Base-by-base conservation (phyloP, 23 tunicate species). In the Halocynthia roretzi region DNA sequence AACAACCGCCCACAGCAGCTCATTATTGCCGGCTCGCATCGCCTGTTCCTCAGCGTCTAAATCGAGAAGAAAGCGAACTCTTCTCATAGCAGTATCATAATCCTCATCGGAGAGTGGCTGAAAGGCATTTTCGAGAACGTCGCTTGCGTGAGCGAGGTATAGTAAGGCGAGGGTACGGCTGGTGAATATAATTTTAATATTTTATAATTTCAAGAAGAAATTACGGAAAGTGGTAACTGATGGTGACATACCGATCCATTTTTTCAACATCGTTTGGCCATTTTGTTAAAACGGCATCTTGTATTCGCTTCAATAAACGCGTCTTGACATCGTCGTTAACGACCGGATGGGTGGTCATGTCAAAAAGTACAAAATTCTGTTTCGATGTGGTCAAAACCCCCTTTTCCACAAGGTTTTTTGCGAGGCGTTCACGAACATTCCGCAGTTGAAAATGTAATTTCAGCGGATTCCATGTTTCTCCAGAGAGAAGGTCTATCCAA, bases 381-480 rank as follows among this genome's bases (percentile, higher is more conserved):
- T 89, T 96, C 52, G 87, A 91, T 12, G 99, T 96, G 9, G 99
- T 88, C 5, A 96, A 83, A 21, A 96, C 99, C 7, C 96, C 93
- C 62, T 96, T 96, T 61, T 96, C 99, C 7, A 96, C 99, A 51
- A 96, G 87, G 75, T 90, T 96, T 74, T 96, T 96, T 9, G 99
- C 99, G 20, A 96, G 78, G 21, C 99, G 70, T 68, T 96, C 94
- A 17, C 99, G 75, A 6, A 96, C 99, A 76, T 96, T 96, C 52
- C 99, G 88, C 20, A 96, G 82, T 74, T 96, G 99, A 80, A 63
- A 96, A 22, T 83, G 87, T 6, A 96, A 81, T 86, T 96, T 96
- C 0, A 96, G 83, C 18, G 99, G 99, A 80, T 96, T 96, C 99
- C 99, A 96, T 18, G 99, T 96, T 80, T 96, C 99, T 19, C 99